Evolutionary conservation across 2,888 invertebrate species (phyloP).

Genomic region (Lottia gigantea): DNA sequence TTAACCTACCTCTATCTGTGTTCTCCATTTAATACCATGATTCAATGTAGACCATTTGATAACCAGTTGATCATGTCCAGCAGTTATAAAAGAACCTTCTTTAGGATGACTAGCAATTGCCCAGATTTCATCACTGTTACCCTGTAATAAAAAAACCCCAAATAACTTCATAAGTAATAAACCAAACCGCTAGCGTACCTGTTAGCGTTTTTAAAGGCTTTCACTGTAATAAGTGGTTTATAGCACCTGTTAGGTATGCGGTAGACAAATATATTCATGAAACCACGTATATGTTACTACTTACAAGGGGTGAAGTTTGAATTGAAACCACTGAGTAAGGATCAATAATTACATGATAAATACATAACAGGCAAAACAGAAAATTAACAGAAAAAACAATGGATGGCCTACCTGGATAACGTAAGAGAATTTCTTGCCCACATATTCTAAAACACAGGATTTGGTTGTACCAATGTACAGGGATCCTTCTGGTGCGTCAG

Average conservation of each 20-base stretch:
- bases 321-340: too few species aligned
- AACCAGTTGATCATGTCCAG: slow-evolving; percentile 90
- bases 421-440: slow-evolving; percentile 88
- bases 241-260: too few species aligned
- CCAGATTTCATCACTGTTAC: slow-evolving; percentile 88
- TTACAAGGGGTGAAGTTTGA: too few species aligned
- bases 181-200: too few species aligned
- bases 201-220: too few species aligned
- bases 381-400: too few species aligned
- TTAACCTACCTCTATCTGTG: slow-evolving; percentile 76
- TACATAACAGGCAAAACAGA: too few species aligned
- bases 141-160: slow-evolving; percentile 76
- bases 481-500: slow-evolving; percentile 87
- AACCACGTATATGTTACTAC: too few species aligned
- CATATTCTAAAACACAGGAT: slow-evolving; percentile 88
- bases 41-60: slow-evolving; percentile 83
- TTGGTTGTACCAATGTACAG: slow-evolving; percentile 91
- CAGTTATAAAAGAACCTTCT: slow-evolving; percentile 86
- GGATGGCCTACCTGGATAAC: slow-evolving; percentile 71
- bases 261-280: too few species aligned
- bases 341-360: too few species aligned
- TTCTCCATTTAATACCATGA: slow-evolving; percentile 87
- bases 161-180: too few species aligned
- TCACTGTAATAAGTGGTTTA: too few species aligned
- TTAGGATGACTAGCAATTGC: slow-evolving; percentile 86